Evolutionary conservation across 1,140 invertebrate species (phyloP), one percentile per base, ranked within the genome.

Genomic region (Chrysomallon squamiferum): DNA sequence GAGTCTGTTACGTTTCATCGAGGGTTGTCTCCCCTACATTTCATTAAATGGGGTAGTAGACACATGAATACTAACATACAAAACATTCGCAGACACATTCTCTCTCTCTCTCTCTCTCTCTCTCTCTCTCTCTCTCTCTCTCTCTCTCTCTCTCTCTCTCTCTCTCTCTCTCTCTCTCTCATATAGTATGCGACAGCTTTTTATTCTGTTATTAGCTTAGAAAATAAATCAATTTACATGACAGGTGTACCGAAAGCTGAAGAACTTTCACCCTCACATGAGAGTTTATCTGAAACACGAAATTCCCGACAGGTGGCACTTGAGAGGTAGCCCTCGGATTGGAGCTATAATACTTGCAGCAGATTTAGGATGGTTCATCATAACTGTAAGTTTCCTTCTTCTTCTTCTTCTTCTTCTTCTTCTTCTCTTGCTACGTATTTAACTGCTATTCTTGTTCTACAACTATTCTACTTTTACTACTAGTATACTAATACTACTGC

Each of bases 291-390:
- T 69, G 56, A 69, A 73, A 58, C 72, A 80, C 9, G 80, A 85
- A 11, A 80, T 86, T 50, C 82, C 85, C 11, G 76, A 81, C 29
- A 54, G 76, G 25, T 85, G 72, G 66, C 83, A 84, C 67, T 83
- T 78, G 66, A 77, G 74, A 56, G 71, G 83, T 30, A 70, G 78
- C 65, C 33, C 25, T 15, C 59, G 59, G 9, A 57, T 69, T 15
- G 58, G 66, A 13, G 66, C 70, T 9, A 56, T 72, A 30, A 56
- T 64, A 20, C 49, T 61, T n/a, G 59, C 49, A 3, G 59, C 60
- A 7, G 66, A 68, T 22, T 33, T 50, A 22, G 70, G 70, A 13
- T 72, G 66, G 62, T 65, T 52, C 32, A 62, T 72, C 38, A 20
- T 68, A 25, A 58, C 57, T 33, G 62, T 69, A 49, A 58, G 54